Evolutionary conservation across 2,113 vertebrate species (phyloP).

Genomic region (Atractosteus spatula): DNA sequence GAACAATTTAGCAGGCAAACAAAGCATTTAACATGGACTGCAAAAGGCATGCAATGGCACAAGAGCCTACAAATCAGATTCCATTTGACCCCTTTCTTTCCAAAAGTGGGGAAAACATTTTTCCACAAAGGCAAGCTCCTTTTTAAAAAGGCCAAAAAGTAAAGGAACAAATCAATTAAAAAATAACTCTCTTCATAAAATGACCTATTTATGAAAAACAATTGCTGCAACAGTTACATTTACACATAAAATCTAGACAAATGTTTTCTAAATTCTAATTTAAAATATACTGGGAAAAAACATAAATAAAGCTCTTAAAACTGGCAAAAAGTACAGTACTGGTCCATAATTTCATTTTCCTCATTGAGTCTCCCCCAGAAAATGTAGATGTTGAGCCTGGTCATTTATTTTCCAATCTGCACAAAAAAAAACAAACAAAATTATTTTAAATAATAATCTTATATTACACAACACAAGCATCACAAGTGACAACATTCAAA

Average conservation of each 20-base stretch:
- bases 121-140: conserved; percentile 60
- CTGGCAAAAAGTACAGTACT: conserved; percentile 80
- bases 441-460: no score
- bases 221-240: conserved; percentile 75
- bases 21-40: conserved; percentile 56
- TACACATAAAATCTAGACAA: conserved; percentile 74
- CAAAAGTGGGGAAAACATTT: conserved; percentile 22
- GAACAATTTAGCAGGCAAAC: conserved; percentile 67
- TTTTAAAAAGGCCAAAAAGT: conserved; percentile 55
- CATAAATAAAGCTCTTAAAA: conserved; percentile 94
- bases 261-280: conserved; percentile 65
- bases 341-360: conserved; percentile 62
- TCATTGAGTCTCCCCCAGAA: conserved; percentile 42
- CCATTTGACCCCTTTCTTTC: conserved; percentile 41
- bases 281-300: conserved; percentile 81
- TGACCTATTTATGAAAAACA: conserved; percentile 43
- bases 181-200: conserved; percentile 62
- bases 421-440: no score
- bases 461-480: no score
- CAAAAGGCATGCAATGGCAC: conserved; percentile 66
- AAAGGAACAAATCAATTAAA: conserved; percentile 73
- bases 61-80: conserved; percentile 57
- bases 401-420: conserved; percentile 2
- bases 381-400: conserved; percentile 27
- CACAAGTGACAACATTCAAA: no score